Percentiles rank a stretch among this genome's conserved stretches.
Conservation (phyloP, 1,140 invertebrate species). For the Drosophila insularis region DNA sequence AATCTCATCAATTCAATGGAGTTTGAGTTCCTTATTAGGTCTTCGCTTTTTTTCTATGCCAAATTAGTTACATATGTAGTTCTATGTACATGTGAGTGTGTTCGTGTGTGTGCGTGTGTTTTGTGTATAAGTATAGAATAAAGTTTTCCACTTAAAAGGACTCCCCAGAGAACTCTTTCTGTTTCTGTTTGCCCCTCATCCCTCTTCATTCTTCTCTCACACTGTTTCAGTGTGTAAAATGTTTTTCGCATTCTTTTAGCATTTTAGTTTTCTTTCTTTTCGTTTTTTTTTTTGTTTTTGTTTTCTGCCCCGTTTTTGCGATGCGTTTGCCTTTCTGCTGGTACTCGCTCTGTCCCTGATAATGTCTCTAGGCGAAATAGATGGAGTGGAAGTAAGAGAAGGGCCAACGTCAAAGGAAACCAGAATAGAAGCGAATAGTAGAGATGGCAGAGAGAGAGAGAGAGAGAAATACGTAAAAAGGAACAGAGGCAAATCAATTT, state of each 20-base stretch:
- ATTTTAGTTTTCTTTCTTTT: conserved; percentile 5
- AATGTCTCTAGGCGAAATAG: conserved; percentile 2
- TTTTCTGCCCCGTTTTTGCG: not conserved
- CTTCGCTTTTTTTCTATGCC: not conserved
- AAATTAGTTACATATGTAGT: conserved; percentile 6
- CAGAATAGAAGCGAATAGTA: no score
- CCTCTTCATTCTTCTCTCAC: not conserved
- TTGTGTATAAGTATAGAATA: not conserved
- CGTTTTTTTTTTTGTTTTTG: no score
- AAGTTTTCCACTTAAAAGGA: conserved; percentile 21
- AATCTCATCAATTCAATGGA: not conserved
- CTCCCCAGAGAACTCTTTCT: conserved; percentile 14
- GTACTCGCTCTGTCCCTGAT: not conserved
- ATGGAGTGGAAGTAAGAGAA: not conserved
- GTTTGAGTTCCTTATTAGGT: conserved; percentile 1
- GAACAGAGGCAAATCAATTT: conserved; percentile 71
- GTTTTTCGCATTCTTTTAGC: conserved; percentile 15
- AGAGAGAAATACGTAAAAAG: conserved; percentile 8
- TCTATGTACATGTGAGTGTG: not conserved
- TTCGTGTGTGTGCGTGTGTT: not conserved
- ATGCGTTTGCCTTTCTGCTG: conserved; percentile 2
- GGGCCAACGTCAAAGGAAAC: not conserved
- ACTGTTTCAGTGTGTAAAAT: conserved; percentile 6
- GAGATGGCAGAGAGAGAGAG: not conserved
- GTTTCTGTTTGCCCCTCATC: not conserved